Conservation (phyloP, 2,113 vertebrate genomes). For the Burhinus bistriatus region DNA sequence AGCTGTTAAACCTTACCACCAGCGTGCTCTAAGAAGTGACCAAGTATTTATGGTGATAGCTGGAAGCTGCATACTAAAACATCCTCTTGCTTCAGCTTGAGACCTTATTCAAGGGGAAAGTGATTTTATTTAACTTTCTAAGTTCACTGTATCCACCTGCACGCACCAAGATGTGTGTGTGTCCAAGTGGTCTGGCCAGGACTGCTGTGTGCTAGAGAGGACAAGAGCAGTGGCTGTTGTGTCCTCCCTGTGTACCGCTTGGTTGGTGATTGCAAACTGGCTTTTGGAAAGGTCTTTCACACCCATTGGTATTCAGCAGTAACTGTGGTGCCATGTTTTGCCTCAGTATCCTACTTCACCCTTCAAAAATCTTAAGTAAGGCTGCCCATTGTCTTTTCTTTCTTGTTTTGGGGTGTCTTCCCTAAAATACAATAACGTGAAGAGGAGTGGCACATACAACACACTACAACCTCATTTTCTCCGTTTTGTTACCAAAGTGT, state of each 20-base stretch:
- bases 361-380: neutral
- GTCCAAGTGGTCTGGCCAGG: neutral
- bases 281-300: neutral
- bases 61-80: neutral
- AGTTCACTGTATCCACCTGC: neutral
- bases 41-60: neutral
- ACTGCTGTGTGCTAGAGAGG: neutral
- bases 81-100: neutral
- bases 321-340: neutral
- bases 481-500: neutral
- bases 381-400: neutral
- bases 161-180: rapidly evolving
- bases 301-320: neutral
- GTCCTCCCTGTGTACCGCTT: rapidly evolving
- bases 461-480: neutral
- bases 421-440: rapidly evolving
- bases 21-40: neutral
- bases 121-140: neutral
- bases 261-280: neutral
- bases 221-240: neutral
- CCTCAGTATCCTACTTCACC: neutral
- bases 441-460: neutral
- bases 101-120: neutral
- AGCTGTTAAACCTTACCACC: too few relatives aligned
- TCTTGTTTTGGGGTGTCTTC: neutral